phyloP scores from a whole-genome alignment of 2,113 vertebrate genomes.

The Pelvicachromis taeniatus region DNA sequence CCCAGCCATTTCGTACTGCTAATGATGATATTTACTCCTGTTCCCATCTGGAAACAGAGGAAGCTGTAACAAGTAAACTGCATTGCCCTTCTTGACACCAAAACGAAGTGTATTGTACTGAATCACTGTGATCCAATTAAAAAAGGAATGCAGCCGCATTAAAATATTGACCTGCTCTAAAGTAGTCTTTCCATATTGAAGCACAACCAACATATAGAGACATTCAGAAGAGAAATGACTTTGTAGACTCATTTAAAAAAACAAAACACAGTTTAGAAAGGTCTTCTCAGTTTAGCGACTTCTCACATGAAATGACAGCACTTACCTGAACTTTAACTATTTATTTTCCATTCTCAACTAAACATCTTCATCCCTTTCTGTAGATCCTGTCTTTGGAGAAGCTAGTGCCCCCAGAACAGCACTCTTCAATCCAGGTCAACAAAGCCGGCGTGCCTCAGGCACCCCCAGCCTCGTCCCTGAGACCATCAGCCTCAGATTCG shows the following conservation, averaged over 20 bases:
- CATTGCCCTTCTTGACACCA: not conserved
- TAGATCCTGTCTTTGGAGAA: constrained; percentile 89
- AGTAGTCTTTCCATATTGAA: not conserved
- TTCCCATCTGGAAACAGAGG: not conserved
- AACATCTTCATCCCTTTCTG: not conserved
- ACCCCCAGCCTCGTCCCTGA: constrained; percentile 6
- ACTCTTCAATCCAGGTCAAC: constrained; percentile 84
- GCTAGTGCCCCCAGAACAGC: constrained; percentile 77
- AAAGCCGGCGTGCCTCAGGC: constrained; percentile 69
- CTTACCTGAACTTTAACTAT: not conserved
- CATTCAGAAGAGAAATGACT: not conserved
- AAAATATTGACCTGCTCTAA: not conserved
- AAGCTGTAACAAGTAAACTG: not conserved
- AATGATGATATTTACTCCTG: not conserved
- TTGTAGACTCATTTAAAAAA: not conserved
- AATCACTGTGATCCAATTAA: not conserved
- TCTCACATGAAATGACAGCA: not conserved
- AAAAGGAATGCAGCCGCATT: not conserved
- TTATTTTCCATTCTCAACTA: not conserved
- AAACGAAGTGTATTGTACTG: not conserved
- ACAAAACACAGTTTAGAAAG: not conserved
- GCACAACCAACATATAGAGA: not conserved
- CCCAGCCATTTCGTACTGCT: not conserved
- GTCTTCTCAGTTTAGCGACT: not conserved
- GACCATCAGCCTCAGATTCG: constrained; percentile 29